Percentiles rank a stretch among this genome's conserved stretches.
phyloP scores from a whole-genome alignment of 2,113 vertebrate genomes.

The Nesogale talazaci region DNA sequence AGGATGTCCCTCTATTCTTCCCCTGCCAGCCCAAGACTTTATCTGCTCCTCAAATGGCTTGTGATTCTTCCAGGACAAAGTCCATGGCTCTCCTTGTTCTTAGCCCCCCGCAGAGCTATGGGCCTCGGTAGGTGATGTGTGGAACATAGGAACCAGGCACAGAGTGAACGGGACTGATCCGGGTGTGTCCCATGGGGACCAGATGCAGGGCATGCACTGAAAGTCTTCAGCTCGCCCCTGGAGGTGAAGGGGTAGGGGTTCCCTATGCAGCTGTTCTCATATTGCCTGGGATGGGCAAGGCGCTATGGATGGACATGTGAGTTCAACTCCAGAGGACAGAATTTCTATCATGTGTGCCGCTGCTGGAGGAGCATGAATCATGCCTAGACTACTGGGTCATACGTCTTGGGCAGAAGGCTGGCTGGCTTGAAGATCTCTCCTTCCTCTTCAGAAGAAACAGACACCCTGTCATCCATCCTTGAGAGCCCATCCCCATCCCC shows the following conservation, averaged over 20 bases:
- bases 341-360: background rate
- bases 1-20: background rate
- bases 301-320: background rate
- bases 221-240: background rate
- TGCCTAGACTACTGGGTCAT: background rate
- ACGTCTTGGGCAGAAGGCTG: background rate
- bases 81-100: background rate
- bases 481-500: background rate
- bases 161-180: background rate
- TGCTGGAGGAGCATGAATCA: background rate
- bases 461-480: background rate
- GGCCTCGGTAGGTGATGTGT: background rate
- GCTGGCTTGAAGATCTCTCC: background rate
- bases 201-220: background rate
- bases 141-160: background rate
- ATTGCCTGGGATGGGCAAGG: background rate
- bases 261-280: background rate
- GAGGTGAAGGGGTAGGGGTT: background rate
- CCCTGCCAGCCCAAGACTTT: background rate
- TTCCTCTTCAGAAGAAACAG: background rate
- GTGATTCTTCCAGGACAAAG: background rate
- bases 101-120: background rate
- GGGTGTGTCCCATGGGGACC: background rate
- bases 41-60: background rate
- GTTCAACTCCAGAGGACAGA: background rate